Base-by-base conservation (phyloP, 2,888 invertebrate species). In the Chloroclysta siterata region DNA sequence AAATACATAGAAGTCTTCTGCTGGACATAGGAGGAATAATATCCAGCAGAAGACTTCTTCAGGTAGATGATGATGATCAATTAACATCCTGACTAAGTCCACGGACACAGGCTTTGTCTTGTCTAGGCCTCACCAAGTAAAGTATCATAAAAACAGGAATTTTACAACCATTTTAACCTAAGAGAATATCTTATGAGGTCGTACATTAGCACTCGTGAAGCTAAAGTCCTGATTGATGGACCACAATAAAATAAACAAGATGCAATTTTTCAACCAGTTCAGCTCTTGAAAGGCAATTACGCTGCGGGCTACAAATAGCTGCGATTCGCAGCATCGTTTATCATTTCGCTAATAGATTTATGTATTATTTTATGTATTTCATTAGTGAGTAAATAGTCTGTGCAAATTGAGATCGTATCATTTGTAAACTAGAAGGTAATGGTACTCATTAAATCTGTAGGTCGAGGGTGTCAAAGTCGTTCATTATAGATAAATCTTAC, bases 211-310 rank as follows among this genome's bases (percentile, higher is more conserved):
- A 61, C 53, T 58, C 22, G 17, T 46, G 15, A 44, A 61, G 65
- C 52, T 61, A 60, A 47, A 39, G 63, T 65, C 69, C 65, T 83
- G 85, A 85, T 80, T 75, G 80, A 85, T 85, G 71, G 72, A 68
- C 67, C 62, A 70, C 77, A 80, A 82, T 81, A 80, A 83, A 83
- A 80, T 77, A 83, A 85, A 83, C 77, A 80, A 76, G 75, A 69
- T 72, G 77, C 76, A 75, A 82, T 85, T 81, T 82, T 82, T 85
- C 83, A 81, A 79, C 72, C 70, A 58, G 71, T 74, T 69, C 74
- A 73, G 73, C 77, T 80, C 68, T 68, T 67, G 66, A 61, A 63
- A 79, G 74, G 72, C 80, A 77, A 80, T 81, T 82, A 81, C 71
- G 73, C 72, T 67, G 76, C 75, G 72, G 36, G 75, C 72, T 77